Percentiles rank a stretch among this genome's conserved stretches.
These are phyloP conservation scores for Thyatira batis DNA, from an alignment of 2,888 invertebrate genomes.

Conservation along the genomic window DNA sequence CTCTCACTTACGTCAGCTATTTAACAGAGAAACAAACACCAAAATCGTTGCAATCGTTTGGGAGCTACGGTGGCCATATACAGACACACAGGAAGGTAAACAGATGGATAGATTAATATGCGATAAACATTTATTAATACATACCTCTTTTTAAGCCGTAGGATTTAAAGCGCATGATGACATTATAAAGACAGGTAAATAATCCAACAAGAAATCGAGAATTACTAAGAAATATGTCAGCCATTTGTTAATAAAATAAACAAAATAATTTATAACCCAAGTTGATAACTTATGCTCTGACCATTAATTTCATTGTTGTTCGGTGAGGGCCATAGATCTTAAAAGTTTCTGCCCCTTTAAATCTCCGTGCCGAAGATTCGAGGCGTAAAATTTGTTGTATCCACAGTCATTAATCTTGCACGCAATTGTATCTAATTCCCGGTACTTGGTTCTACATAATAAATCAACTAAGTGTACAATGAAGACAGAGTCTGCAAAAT, in stretches of 20 bases:
- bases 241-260: neutral
- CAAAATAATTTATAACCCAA: neutral
- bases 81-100: no score
- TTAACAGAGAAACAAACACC: no score
- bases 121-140: no score
- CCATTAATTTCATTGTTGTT: slow-evolving; percentile 1
- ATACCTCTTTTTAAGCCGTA: no score
- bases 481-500: neutral
- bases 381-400: slow-evolving; percentile 62
- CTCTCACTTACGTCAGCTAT: no score
- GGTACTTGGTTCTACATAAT: slow-evolving; percentile 60
- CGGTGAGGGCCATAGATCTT: neutral
- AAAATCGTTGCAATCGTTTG: no score
- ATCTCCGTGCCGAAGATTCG: slow-evolving; percentile 43
- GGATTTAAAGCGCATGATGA: no score
- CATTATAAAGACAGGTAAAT: no score
- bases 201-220: no score
- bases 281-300: neutral
- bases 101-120: no score
- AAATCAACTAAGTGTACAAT: slow-evolving; percentile 54
- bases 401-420: slow-evolving; percentile 63
- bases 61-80: no score
- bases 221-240: neutral
- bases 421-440: slow-evolving; percentile 70
- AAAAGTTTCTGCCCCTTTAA: slow-evolving; percentile 25